These are phyloP conservation scores for Centropus unirufus DNA, from an alignment of 2,113 vertebrate genomes.

Conservation along the genomic window DNA sequence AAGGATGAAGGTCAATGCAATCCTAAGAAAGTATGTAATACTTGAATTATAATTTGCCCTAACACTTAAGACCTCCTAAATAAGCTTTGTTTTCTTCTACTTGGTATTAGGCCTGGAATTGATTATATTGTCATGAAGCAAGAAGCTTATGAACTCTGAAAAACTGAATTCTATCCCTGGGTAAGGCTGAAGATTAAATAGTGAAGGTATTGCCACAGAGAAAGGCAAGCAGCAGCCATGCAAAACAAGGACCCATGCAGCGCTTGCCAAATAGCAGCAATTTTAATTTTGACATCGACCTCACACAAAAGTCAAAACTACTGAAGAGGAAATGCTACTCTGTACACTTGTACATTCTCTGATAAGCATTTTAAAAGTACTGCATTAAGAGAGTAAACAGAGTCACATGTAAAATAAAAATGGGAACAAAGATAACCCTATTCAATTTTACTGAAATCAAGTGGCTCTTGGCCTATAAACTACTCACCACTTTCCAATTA, in stretches of 20 bases:
- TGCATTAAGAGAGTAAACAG: background rate
- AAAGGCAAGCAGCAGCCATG: background rate
- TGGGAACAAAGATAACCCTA: background rate
- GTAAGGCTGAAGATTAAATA: background rate
- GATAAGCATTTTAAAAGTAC: background rate
- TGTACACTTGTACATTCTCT: background rate
- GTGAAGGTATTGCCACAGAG: background rate
- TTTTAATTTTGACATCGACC: background rate
- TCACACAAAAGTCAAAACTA: constrained; percentile 3
- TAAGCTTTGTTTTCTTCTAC: background rate
- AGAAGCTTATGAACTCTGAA: background rate
- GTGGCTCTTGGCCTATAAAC: background rate
- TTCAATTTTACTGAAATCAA: background rate
- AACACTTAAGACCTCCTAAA: background rate
- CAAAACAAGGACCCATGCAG: background rate
- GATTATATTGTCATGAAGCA: background rate
- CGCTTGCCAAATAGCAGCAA: background rate
- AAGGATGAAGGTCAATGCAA: background rate
- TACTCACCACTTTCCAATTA: background rate
- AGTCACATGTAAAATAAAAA: background rate
- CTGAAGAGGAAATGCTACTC: background rate
- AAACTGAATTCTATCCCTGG: background rate
- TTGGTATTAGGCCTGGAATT: background rate
- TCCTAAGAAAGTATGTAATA: background rate
- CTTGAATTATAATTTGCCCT: background rate